Evolutionary conservation across 2,888 invertebrate species (phyloP), one percentile per base, ranked within the genome.

Genomic region (Drosophila siamana): DNA sequence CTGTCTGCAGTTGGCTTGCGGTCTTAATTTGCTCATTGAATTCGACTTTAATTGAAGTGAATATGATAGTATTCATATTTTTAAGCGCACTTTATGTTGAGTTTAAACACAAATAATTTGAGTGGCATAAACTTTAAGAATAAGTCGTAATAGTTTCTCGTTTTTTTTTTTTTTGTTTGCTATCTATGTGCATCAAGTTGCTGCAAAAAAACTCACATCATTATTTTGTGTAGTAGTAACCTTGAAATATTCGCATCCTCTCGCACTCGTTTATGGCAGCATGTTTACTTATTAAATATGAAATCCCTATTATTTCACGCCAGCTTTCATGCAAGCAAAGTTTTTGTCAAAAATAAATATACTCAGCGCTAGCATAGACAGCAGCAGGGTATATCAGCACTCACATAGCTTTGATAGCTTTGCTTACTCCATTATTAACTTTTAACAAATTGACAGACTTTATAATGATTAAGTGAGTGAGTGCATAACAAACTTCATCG

Each of bases 211-310:
- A n/a, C n/a, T n/a, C 19, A 19, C 19, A 19, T 19, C 19, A 19
- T 19, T 19, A 19, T 19, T 19, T 19, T 19, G 19, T 19, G 19
- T 3, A n/a, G n/a, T n/a, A n/a, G n/a, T n/a, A 19, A 19, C 19
- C 19, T 19, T 19, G 2, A 3, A 3, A 3, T 19, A 19, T 8
- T 13, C 6, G 11, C 24, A 36, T 16, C 2, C 15, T 51, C 5
- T 7, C 40, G 5, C 26, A n/a, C n/a, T 5, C n/a, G 4, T 7
- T 26, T 7, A 28, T 9, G 19, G 2, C 19, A 11, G 2, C 7
- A 28, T 41, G 9, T 28, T 41, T 38, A 13, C 41, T 28, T 52
- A 30, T 41, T 52, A 52, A 52, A 52, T 19, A 28, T 13, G 26
- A 28, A 41, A 41, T 52, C 8, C 9, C n/a, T 5, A 28, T 28